Base-by-base conservation (phyloP, 35 echinoderm and acorn worm genomes). In the Heliocidaris tuberculata region DNA sequence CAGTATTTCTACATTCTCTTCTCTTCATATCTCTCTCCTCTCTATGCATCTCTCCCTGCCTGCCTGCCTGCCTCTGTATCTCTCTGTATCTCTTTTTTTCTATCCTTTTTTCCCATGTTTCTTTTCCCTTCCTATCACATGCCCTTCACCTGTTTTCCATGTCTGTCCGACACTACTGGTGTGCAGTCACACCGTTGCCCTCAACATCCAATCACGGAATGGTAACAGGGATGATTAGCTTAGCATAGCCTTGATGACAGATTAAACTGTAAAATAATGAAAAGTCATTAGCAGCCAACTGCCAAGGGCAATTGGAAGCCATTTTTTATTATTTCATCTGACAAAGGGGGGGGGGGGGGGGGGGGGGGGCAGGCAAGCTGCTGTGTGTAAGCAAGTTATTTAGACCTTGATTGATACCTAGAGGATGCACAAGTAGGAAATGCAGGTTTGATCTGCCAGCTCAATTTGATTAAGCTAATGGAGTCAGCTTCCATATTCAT, bases 191-290 rank as follows among this genome's bases (percentile, higher is more conserved):
- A 89, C 87, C 12, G n/a, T 16, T 85, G 70, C 15, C 70, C 9
- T 47, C 24, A 12, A 32, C 47, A 1, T 89, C 87, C 87, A 89
- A 89, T 89, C 87, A 89, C 32, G 87, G 31, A 35, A 12, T 31
- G 31, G 0, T 89, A 89, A 89, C 87, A 32, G 24, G 87, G 11
- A 32, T 47, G 87, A 89, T 89, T 89, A 89, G 87, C 87, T 42
- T 48, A 47, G 87, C 29, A 17, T 89, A 89, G 31, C 87, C 30
- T 47, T 42, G 31, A 89, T 32, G 87, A 89, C 87, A 42, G 31
- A 89, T 89, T 89, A 42, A 89, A 89, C 31, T 89, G 12, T 42
- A 17, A 89, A 89, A 48, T 89, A 32, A 89, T 89, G 47, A n/a
- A 10, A 47, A 47, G 31, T 89, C 87, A 13, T 89, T 89, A 89